Base-by-base conservation (phyloP, 1,140 invertebrate species). In the Lerema accius region DNA sequence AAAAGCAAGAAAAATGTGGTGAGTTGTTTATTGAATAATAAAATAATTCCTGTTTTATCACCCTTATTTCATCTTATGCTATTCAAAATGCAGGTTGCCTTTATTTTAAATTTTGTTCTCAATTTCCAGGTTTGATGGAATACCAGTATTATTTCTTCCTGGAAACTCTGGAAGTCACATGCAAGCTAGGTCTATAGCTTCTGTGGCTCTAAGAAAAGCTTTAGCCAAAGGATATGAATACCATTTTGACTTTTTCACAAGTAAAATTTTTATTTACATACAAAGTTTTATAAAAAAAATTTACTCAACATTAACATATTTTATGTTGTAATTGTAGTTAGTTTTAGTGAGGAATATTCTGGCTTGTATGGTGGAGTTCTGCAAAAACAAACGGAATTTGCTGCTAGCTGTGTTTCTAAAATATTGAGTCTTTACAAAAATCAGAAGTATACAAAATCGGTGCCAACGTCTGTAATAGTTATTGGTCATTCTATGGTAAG, bases 401-500 rank as follows among this genome's bases (percentile, higher is more conserved):
- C 96, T 0, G 92, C 94, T 37, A 82, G 92, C 16, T 96, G 95
- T 64, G 93, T 98, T 37, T 86, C 94, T 42, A 93, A 92, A 73
- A 95, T 98, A 76, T 84, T 97, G 11, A 91, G 91, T 35, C 86
- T 98, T 23, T 98, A 98, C 76, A 91, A 92, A 60, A 84, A 70
- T 40, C 84, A 88, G 64, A 80, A 74, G 53, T 88, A 84, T 39
- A 86, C 78, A 9, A 88, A 87, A 67, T 65, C 69, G 50, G 71
- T 84, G 65, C 94, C 94, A 28, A 91, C 88, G 13, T 93, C 94
- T 39, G 92, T 98, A 45, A 92, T 98, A 37, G 75, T 98, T 0
- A 95, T 98, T 84, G 97, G 96, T 14, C 97, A 98, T 92, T 98
- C 97, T 1, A 97, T 98, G 96, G 96, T 96, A 92, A 92, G 92